A percentile compares a stretch with the other conserved stretches of the same genome.
Evolutionary conservation across 2,797 vertebrate species (phyloP).

Genomic region (Typhlichthys subterraneus): DNA sequence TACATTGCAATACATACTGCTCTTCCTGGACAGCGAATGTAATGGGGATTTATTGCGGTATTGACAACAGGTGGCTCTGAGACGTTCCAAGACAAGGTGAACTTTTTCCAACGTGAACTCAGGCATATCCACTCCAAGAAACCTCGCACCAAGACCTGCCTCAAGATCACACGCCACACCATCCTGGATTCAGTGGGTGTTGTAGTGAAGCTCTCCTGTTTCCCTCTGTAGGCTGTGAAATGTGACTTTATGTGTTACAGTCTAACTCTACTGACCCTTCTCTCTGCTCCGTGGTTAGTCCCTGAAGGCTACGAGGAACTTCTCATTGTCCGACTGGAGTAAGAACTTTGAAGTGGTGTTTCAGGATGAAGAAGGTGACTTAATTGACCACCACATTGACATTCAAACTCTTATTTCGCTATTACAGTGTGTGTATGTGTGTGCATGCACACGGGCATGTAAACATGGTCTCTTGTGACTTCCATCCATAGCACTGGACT

Average conservation of each 20-base stretch:
- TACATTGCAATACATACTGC: background rate
- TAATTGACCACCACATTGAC: background rate
- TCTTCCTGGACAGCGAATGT: background rate
- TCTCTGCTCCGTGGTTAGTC: slow-evolving; percentile 75
- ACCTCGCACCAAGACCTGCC: slow-evolving; percentile 92
- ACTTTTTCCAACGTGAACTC: slow-evolving; percentile 96
- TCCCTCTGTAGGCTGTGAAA: background rate
- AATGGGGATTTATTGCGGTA: slow-evolving; percentile 7
- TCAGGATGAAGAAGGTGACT: slow-evolving; percentile 97
- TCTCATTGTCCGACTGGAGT: slow-evolving; percentile 97
- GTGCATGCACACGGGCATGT: no score
- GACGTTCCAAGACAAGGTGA: slow-evolving; percentile 98
- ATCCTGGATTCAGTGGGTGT: slow-evolving; percentile 91
- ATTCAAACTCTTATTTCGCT: no score
- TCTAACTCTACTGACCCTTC: background rate
- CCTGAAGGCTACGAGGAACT: slow-evolving; percentile 93
- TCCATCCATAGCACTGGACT: slow-evolving; percentile 87
- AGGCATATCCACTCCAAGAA: slow-evolving; percentile 93
- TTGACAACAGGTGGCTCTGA: slow-evolving; percentile 89
- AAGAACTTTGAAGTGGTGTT: slow-evolving; percentile 99
- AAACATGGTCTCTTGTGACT: no score
- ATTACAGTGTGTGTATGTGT: no score
- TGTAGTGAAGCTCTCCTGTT: background rate
- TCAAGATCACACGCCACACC: slow-evolving; percentile 90
- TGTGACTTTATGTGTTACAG: background rate